Evolutionary conservation across 2,113 vertebrate genomes (phyloP).

Genomic region (Typhlomys cinereus): DNA sequence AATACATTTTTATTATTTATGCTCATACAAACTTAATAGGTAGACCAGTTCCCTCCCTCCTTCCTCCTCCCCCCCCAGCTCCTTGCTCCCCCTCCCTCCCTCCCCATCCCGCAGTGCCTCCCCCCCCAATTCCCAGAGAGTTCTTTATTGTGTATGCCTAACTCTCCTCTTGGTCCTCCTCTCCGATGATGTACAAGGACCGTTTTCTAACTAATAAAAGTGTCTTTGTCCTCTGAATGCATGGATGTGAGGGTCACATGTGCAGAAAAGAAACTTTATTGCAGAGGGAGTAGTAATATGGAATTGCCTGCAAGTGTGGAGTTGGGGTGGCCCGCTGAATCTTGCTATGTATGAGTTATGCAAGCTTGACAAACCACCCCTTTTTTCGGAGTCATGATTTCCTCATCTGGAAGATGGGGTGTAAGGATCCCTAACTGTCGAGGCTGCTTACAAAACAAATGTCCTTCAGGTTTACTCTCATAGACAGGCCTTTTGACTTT

Average conservation of each 20-base stretch:
- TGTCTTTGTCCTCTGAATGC: neutral
- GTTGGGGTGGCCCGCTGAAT: neutral
- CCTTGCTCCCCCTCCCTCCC: no score
- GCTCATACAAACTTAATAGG: no score
- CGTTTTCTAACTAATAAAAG: no score
- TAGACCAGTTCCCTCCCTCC: no score
- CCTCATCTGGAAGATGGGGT: neutral
- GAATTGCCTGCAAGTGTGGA: neutral
- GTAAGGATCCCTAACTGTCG: neutral
- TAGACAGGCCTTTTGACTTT: neutral
- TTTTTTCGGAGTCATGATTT: neutral
- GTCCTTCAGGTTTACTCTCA: neutral
- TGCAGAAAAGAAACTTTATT: neutral
- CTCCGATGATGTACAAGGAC: no score
- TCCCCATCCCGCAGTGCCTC: no score
- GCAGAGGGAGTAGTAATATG: neutral
- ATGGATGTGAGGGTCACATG: neutral
- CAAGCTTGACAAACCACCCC: neutral
- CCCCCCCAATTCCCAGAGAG: no score
- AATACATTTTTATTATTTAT: no score
- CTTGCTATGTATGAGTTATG: neutral
- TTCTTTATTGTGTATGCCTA: no score
- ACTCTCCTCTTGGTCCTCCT: no score
- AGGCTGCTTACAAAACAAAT: neutral
- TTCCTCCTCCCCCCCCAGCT: no score